A percentile compares a stretch with the other conserved stretches of the same genome.
phyloP scores from a whole-genome alignment of 2,113 vertebrate species.

The Epinephelus lanceolatus region DNA sequence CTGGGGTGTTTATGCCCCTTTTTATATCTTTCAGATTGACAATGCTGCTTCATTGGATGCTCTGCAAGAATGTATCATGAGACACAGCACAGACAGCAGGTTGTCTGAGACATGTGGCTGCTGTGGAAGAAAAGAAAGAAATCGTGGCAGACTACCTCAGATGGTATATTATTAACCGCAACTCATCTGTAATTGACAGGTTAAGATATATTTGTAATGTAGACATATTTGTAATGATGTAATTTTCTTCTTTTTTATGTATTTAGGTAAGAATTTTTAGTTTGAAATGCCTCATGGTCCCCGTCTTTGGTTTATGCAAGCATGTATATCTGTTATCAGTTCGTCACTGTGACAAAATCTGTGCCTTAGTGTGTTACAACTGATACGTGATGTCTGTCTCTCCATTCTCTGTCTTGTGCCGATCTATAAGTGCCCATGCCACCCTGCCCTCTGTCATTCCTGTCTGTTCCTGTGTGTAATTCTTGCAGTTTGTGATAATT shows the following conservation, averaged over 20 bases:
- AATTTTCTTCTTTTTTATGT: background rate
- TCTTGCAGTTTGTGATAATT: too few relatives aligned
- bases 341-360: too few relatives aligned
- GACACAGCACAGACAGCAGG: slow-evolving; percentile 36
- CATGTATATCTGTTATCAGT: background rate
- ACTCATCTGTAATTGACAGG: slow-evolving; percentile 36
- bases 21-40: slow-evolving; percentile 35
- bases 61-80: slow-evolving; percentile 14
- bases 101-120: slow-evolving; percentile 18
- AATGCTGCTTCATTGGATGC: slow-evolving; percentile 28
- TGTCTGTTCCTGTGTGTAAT: too few relatives aligned
- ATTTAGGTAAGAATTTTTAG: background rate
- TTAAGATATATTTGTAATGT: background rate
- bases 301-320: too few relatives aligned
- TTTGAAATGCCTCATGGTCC: slow-evolving; percentile 4
- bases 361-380: too few relatives aligned
- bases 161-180: slow-evolving; percentile 20
- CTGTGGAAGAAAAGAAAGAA: slow-evolving; percentile 12
- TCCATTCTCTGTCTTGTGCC: slow-evolving; percentile 2
- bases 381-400: background rate
- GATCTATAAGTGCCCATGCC: background rate
- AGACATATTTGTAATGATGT: background rate
- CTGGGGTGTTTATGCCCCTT: background rate
- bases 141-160: slow-evolving; percentile 25
- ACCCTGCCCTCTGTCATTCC: background rate